phyloP scores from a whole-genome alignment of 1,140 invertebrate genomes.

The Tribolium castaneum region DNA sequence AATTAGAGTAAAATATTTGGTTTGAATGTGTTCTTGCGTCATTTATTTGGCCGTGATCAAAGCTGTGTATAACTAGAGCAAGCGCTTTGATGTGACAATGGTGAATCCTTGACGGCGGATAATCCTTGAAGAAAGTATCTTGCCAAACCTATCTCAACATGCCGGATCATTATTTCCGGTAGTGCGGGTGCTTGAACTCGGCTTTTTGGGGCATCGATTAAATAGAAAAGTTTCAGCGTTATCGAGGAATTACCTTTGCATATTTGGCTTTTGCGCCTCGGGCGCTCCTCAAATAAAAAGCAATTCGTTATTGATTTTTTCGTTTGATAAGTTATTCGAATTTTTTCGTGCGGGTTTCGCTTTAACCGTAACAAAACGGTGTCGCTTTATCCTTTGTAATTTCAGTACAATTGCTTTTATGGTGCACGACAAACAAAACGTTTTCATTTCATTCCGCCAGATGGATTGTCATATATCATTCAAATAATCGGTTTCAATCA shows the following conservation, averaged over 20 bases:
- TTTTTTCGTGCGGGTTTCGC: neutral
- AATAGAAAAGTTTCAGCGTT: slow-evolving; percentile 4
- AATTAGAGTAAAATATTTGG: slow-evolving; percentile 10
- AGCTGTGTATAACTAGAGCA: slow-evolving; percentile 16
- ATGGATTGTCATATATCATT: slow-evolving; percentile 38
- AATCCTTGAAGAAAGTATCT: slow-evolving; percentile 45
- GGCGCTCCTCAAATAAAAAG: neutral
- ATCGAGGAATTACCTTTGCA: slow-evolving; percentile 11
- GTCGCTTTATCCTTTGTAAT: slow-evolving; percentile 28
- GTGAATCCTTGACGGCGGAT: slow-evolving; percentile 43
- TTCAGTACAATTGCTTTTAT: slow-evolving; percentile 27
- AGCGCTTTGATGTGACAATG: slow-evolving; percentile 43
- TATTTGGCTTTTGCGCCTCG: neutral
- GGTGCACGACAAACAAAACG: slow-evolving; percentile 22
- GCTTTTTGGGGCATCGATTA: slow-evolving; percentile 44
- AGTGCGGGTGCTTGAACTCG: slow-evolving; percentile 18
- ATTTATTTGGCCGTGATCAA: slow-evolving; percentile 40
- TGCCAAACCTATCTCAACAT: slow-evolving; percentile 41
- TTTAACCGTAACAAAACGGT: neutral
- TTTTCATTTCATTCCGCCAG: slow-evolving; percentile 35
- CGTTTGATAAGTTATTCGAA: neutral
- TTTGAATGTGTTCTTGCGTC: neutral
- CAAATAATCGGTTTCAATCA: slow-evolving; percentile 45
- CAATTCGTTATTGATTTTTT: slow-evolving; percentile 3
- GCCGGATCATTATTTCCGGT: slow-evolving; percentile 44